Conservation (phyloP, 2,113 vertebrate species). For the Callionymus lyra region DNA sequence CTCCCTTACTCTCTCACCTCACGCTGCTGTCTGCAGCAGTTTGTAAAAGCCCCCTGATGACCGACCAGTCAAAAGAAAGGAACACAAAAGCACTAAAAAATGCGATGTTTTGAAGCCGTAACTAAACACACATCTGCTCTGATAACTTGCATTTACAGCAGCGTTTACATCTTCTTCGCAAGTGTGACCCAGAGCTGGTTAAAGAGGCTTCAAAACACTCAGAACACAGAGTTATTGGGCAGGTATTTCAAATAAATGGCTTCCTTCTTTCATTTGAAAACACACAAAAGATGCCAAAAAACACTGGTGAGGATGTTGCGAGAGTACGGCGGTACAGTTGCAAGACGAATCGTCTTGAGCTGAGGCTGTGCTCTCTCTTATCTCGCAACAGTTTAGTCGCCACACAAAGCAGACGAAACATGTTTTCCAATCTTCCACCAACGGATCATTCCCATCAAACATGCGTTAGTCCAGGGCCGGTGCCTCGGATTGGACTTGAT, state of each 20-base stretch:
- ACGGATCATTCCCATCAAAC: slow-evolving; percentile 66
- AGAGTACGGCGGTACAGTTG: too few species aligned
- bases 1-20: slow-evolving; percentile 53
- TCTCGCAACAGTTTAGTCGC: slow-evolving; percentile 72
- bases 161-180: too few species aligned
- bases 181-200: too few species aligned
- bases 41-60: slow-evolving; percentile 35
- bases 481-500: slow-evolving; percentile 60
- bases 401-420: slow-evolving; percentile 65
- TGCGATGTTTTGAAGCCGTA: background rate
- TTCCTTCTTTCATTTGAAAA: too few species aligned
- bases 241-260: too few species aligned
- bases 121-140: too few species aligned
- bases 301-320: too few species aligned
- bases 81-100: slow-evolving; percentile 70
- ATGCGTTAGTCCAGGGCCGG: slow-evolving; percentile 63
- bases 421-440: slow-evolving; percentile 67
- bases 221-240: too few species aligned
- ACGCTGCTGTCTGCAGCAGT: slow-evolving; percentile 49
- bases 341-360: slow-evolving; percentile 74
- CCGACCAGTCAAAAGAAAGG: slow-evolving; percentile 52
- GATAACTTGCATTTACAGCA: too few species aligned
- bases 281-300: too few species aligned
- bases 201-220: too few species aligned
- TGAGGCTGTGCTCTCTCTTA: slow-evolving; percentile 66